Base-by-base conservation (phyloP, 92 coral and sea anemone genomes). In the Epizoanthus stellaris region DNA sequence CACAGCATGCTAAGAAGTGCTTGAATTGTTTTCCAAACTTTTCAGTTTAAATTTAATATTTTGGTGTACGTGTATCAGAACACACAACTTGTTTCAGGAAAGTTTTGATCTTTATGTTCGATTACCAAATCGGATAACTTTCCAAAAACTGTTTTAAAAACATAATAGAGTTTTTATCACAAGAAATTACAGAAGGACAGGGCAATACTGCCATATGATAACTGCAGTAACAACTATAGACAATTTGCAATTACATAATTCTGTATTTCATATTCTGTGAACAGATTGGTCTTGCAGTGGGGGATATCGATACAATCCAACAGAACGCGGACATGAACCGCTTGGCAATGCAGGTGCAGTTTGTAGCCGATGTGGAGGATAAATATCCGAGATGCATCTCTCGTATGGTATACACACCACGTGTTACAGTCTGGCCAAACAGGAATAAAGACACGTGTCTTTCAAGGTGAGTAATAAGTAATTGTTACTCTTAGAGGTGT, bases 251-350 rank as follows among this genome's bases (percentile, higher is more conserved):
- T 34, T 17, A 8, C 38, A 45, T 43, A 3, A 62, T 79, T 43
- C 5, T 21, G 1, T 11, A 52, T 52, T 52, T 52, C 56, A 11
- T 52, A 52, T 52, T 52, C 15, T 52, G 56, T 62, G 25, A 4
- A 40, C 57, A 89, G 92, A 85, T 89, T 66, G 92, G 92, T 80
- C 84, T 89, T 43, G 89, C 92, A 17, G 89, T 89, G 3, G 92
- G 89, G 13, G 92, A 89, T 60, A 89, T 89, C 21, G 92, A 89
- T 52, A 81, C 92, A 39, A 89, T 89, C 15, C 92, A 85, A 69
- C 92, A 85, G 67, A 85, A 70, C 43, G 92, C 92, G 20, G 13
- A 73, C 54, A 79, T 79, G 73, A 79, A 79, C 61, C 83, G 83
- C 4, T 13, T 79, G 21, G 83, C 83, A 12, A 79, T 79, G 83